Percentiles rank a stretch among this genome's conserved stretches.
These are phyloP conservation scores for Coranthus polyacanthus DNA, from an alignment of 2,797 vertebrate species.

Conservation along the genomic window DNA sequence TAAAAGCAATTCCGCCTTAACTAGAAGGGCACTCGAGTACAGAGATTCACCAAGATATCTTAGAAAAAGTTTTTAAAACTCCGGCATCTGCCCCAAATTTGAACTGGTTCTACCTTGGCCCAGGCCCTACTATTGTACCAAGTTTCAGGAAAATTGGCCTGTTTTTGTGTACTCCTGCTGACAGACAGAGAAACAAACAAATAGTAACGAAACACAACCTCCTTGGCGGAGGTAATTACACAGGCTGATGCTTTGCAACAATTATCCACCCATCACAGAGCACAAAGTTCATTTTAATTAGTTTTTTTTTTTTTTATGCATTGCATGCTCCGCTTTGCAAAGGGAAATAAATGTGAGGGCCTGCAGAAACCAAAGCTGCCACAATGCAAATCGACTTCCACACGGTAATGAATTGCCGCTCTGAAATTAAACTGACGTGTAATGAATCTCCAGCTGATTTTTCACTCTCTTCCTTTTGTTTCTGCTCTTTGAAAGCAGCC, in stretches of 20 bases:
- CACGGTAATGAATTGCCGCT: conserved; percentile 65
- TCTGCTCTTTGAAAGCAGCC: conserved; percentile 28
- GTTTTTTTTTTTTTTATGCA: conserved; percentile 35
- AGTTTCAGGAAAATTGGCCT: background rate
- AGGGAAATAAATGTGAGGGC: conserved; percentile 24
- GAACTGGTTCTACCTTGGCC: no score
- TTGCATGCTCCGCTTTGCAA: conserved; percentile 9
- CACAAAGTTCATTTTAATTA: conserved; percentile 66
- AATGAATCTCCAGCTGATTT: conserved; percentile 61
- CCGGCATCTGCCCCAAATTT: no score
- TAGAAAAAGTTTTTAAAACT: no score
- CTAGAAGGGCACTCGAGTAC: no score
- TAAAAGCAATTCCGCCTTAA: conserved; percentile 60
- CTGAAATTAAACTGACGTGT: conserved; percentile 71
- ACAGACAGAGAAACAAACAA: background rate
- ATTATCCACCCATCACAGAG: conserved; percentile 68
- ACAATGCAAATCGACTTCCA: conserved; percentile 36
- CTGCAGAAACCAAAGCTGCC: conserved; percentile 27
- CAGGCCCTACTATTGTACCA: no score
- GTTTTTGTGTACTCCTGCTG: background rate
- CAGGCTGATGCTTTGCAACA: conserved; percentile 61
- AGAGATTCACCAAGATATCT: no score
- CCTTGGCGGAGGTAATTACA: conserved; percentile 55
- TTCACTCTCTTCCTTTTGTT: conserved; percentile 22
- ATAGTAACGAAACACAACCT: no score